phyloP scores from a whole-genome alignment of 92 coral and sea anemone genomes.

The Desmophyllum pertusum region DNA sequence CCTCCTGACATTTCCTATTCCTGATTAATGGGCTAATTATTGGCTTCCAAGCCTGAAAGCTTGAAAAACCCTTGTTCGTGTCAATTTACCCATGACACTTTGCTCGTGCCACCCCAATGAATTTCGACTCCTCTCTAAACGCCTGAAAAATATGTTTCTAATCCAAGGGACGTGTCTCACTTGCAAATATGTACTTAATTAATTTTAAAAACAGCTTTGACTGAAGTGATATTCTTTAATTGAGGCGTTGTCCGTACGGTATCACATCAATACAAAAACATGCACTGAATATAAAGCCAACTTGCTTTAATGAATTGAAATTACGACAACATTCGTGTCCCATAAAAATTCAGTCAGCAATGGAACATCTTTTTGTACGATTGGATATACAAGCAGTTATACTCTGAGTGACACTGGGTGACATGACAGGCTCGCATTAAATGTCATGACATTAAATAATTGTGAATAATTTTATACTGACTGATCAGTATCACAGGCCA shows the following conservation, averaged over 20 bases:
- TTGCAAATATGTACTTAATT: not conserved
- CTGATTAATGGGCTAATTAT: too few species aligned
- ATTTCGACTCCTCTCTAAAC: too few species aligned
- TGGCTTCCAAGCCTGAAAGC: too few species aligned
- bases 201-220: not conserved
- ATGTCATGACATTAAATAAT: not conserved
- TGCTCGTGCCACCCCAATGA: too few species aligned
- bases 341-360: not conserved
- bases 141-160: not conserved
- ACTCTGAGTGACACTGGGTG: not conserved
- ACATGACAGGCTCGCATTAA: not conserved
- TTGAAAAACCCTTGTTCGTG: too few species aligned
- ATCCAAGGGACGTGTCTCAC: too few species aligned
- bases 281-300: not conserved
- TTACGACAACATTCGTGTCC: not conserved
- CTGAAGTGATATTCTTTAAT: not conserved
- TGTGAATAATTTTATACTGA: not conserved
- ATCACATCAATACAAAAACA: not conserved
- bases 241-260: slow-evolving; percentile 5
- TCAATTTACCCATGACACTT: too few species aligned
- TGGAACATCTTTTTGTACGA: not conserved
- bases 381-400: not conserved
- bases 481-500: too few species aligned
- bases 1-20: too few species aligned
- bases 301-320: not conserved